A percentile compares a stretch with the other conserved stretches of the same genome.
Conservation (phyloP, 35 echinoderm and acorn worm species). For the Amphiura filiformis region DNA sequence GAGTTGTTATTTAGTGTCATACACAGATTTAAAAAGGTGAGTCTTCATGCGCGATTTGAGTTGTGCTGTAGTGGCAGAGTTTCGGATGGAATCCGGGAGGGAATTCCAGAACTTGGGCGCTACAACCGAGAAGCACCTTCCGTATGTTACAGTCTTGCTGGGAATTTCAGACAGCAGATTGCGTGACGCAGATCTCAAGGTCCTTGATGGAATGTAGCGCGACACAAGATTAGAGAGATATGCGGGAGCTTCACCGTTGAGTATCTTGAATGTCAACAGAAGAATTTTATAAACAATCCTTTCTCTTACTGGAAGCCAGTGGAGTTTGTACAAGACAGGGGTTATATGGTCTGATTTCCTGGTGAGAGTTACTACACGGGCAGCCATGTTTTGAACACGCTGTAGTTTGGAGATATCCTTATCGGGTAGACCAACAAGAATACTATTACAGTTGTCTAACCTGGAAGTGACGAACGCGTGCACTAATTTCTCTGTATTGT, state of each 20-base stretch:
- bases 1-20: too few relatives aligned
- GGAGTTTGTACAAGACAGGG: neutral
- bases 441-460: conserved; percentile 23
- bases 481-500: conserved; percentile 30
- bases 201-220: neutral
- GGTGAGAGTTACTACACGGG: neutral
- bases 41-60: too few relatives aligned
- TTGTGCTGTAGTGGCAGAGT: too few relatives aligned
- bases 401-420: conserved; percentile 22
- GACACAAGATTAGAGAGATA: neutral
- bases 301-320: conserved; percentile 16
- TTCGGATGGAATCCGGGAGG: too few relatives aligned
- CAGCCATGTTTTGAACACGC: conserved; percentile 24
- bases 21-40: too few relatives aligned
- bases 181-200: neutral
- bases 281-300: conserved; percentile 19
- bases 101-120: too few relatives aligned
- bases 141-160: too few relatives aligned
- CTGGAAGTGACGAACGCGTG: conserved; percentile 31
- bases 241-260: neutral
- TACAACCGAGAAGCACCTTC: too few relatives aligned
- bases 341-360: conserved; percentile 2
- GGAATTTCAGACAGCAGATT: neutral
- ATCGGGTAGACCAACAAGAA: conserved; percentile 6
- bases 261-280: neutral